Base-by-base conservation (phyloP, 2,888 invertebrate genomes). In the Eurytoma adleriae region DNA sequence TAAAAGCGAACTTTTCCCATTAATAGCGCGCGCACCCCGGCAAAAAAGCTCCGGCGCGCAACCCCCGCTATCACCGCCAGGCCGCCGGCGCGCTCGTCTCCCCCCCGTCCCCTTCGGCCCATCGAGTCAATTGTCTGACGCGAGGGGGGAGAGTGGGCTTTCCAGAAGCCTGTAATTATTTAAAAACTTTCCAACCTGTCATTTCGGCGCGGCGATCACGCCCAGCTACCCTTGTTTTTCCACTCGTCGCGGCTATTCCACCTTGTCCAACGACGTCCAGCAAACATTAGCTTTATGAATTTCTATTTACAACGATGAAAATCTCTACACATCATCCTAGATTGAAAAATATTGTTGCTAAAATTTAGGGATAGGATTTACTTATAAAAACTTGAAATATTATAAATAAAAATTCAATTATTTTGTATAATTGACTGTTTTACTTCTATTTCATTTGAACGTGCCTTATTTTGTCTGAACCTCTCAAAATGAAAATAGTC, bases 1-100 rank as follows among this genome's bases (percentile, higher is more conserved):
- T 90, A 90, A 90, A 90, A 89, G 88, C 85, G 87, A 90, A 90
- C 90, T 90, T 90, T 90, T 90, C 89, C 88, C 90, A 90, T 90
- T 90, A 82, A 82, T 80, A 80, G 80, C 70, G 40, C 20, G 14
- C 56, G 40, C 52, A 24, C 48, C 40, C n/a, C n/a, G 18, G 64
- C 40, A 64, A 64, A 59, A 64, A 64, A 30, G 64, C 64, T 48
- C 64, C 27, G n/a, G 48, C 18, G 18, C 27, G 3, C 27, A 27
- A 30, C n/a, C 62, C 62, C 5, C 61, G n/a, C 62, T n/a, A 30
- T 27, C 62, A 40, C 27, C 61, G 24, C 61, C 61, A n/a, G 24
- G n/a, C 59, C 62, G 69, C n/a, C 12, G 20, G 20, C 24, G 20
- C 24, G 10, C 75, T 24, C 48, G 40, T 2, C n/a, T 52, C n/a